Percentiles rank a stretch among this genome's conserved stretches.
Evolutionary conservation across 2,113 vertebrate genomes (phyloP).

Genomic region (Lophius piscatorius): DNA sequence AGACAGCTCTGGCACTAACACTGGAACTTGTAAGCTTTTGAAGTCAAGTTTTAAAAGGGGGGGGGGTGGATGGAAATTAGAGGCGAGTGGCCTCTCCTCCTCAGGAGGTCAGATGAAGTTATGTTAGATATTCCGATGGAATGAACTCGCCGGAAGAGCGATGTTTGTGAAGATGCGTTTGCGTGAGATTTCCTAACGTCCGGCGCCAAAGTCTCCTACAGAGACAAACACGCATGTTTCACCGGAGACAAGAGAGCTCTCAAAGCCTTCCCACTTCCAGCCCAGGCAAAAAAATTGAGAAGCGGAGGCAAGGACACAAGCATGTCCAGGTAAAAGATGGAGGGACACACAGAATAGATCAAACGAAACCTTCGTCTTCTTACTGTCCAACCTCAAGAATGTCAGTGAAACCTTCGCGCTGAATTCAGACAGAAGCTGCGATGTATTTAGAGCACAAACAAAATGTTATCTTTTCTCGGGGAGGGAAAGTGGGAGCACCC

Average conservation of each 20-base stretch:
- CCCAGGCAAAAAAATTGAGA: too few species aligned
- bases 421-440: not conserved
- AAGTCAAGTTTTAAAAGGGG: slow-evolving; percentile 49
- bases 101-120: slow-evolving; percentile 32
- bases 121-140: slow-evolving; percentile 14
- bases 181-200: slow-evolving; percentile 33
- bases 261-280: slow-evolving; percentile 71
- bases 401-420: not conserved
- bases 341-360: slow-evolving; percentile 8
- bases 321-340: slow-evolving; percentile 31
- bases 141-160: not conserved
- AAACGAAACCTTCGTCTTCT: slow-evolving; percentile 32
- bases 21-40: slow-evolving; percentile 46
- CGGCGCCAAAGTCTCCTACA: slow-evolving; percentile 50
- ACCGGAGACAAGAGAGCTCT: slow-evolving; percentile 65
- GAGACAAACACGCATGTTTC: slow-evolving; percentile 65
- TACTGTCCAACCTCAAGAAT: slow-evolving; percentile 6
- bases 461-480: too few species aligned
- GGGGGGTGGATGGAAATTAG: slow-evolving; percentile 8
- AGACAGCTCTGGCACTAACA: slow-evolving; percentile 39
- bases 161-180: slow-evolving; percentile 18
- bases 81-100: slow-evolving; percentile 11
- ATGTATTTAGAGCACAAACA: slow-evolving; percentile 5
- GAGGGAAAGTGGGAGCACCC: too few species aligned
- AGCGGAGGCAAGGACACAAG: slow-evolving; percentile 19